Conservation (phyloP, 2,888 invertebrate genomes). For the Oligia fasciuncula region DNA sequence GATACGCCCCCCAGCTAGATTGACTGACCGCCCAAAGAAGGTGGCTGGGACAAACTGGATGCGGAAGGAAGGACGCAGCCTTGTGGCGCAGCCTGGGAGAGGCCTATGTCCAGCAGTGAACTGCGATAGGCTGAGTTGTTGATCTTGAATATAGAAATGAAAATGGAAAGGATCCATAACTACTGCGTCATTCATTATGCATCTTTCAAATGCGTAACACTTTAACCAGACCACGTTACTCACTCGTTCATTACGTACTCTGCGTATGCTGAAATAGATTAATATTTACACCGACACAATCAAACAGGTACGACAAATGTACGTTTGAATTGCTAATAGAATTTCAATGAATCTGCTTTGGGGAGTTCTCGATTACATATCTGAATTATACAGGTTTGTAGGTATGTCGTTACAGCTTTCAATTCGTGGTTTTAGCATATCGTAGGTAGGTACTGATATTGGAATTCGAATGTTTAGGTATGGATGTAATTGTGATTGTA, state of each 20-base stretch:
- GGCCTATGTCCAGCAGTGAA: background rate
- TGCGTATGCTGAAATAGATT: conserved; percentile 37
- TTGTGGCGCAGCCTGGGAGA: too few relatives aligned
- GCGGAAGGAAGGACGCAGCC: too few relatives aligned
- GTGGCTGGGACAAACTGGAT: background rate
- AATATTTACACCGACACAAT: conserved; percentile 26
- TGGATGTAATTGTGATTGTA: background rate
- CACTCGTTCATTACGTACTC: conserved; percentile 38
- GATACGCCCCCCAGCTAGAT: background rate
- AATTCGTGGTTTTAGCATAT: conserved; percentile 55
- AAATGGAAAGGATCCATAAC: background rate
- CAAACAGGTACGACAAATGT: conserved; percentile 20
- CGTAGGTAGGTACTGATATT: conserved; percentile 16
- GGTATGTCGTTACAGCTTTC: conserved; percentile 25
- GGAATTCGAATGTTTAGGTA: background rate
- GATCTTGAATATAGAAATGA: background rate
- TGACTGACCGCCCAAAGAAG: background rate
- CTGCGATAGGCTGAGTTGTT: background rate
- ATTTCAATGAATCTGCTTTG: conserved; percentile 54
- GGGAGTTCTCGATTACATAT: conserved; percentile 32
- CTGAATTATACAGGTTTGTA: conserved; percentile 8
- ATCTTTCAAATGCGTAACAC: conserved; percentile 7
- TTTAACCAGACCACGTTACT: conserved; percentile 28
- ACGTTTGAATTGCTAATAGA: conserved; percentile 42
- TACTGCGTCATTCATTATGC: background rate